phyloP scores from a whole-genome alignment of 2,797 vertebrate genomes.

The Dallia pectoralis region DNA sequence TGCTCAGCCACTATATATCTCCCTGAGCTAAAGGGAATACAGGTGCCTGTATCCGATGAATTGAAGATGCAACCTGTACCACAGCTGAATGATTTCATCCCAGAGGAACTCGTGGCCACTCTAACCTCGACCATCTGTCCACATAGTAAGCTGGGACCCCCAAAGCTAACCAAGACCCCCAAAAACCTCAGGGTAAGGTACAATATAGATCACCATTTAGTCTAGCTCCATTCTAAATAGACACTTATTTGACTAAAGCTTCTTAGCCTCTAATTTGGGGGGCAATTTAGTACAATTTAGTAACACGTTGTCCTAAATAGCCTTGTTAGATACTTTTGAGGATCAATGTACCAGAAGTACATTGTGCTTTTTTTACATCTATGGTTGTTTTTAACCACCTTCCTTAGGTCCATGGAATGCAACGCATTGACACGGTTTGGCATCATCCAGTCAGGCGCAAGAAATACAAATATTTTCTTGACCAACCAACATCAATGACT shows the following conservation, averaged over 20 bases:
- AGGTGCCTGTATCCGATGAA: slow-evolving; percentile 15
- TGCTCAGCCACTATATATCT: slow-evolving; percentile 40
- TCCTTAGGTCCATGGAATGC: slow-evolving; percentile 68
- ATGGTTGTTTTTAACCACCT: slow-evolving; percentile 22
- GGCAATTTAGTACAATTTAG: too few relatives aligned
- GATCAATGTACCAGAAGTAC: neutral
- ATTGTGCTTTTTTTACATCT: neutral
- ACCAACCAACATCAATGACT: slow-evolving; percentile 80
- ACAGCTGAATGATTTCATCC: slow-evolving; percentile 64
- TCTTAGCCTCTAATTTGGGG: too few relatives aligned
- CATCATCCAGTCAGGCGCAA: slow-evolving; percentile 74
- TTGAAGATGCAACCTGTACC: slow-evolving; percentile 44
- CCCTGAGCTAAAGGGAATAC: slow-evolving; percentile 46
- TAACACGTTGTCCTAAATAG: too few relatives aligned
- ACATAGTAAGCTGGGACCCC: slow-evolving; percentile 51
- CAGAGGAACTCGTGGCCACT: slow-evolving; percentile 77
- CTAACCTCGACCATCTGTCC: slow-evolving; percentile 68
- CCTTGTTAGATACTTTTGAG: too few relatives aligned
- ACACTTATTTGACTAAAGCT: too few relatives aligned
- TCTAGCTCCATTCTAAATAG: neutral
- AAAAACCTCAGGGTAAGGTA: slow-evolving; percentile 46
- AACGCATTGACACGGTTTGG: slow-evolving; percentile 78
- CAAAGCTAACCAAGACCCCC: slow-evolving; percentile 60
- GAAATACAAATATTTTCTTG: slow-evolving; percentile 82
- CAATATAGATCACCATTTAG: neutral